These are phyloP conservation scores for Aurelia coerulea DNA, from an alignment of 30 jellyfish, hydroid and myxozoan genomes.

Conservation along the genomic window DNA sequence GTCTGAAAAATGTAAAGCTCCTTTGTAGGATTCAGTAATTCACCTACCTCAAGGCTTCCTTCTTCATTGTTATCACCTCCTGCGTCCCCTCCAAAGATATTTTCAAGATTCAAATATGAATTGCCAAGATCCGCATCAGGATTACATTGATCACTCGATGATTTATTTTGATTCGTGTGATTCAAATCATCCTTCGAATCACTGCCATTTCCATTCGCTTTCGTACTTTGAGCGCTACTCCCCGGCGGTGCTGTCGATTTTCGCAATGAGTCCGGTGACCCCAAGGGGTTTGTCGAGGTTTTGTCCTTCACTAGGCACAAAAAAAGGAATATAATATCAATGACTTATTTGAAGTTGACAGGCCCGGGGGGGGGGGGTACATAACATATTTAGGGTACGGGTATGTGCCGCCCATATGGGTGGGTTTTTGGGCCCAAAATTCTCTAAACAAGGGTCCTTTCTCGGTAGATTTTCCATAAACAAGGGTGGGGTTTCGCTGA, in stretches of 20 bases:
- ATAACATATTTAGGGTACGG: no score
- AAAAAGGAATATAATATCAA: neutral
- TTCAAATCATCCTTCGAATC: slow-evolving; percentile 32
- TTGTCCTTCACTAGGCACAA: slow-evolving; percentile 50
- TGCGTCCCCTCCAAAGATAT: slow-evolving; percentile 61
- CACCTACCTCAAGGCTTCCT: slow-evolving; percentile 85
- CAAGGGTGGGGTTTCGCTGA: no score
- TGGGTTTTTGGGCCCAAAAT: no score
- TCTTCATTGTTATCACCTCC: slow-evolving; percentile 86
- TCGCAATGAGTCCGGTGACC: slow-evolving; percentile 89
- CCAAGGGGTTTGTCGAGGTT: slow-evolving; percentile 37
- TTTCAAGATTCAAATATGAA: slow-evolving; percentile 78
- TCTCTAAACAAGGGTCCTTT: no score
- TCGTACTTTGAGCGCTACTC: neutral
- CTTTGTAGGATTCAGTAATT: no score
- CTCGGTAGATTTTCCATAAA: no score
- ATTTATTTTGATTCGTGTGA: slow-evolving; percentile 26
- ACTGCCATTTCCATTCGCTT: slow-evolving; percentile 11
- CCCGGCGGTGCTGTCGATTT: slow-evolving; percentile 26
- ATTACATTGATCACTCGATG: slow-evolving; percentile 26
- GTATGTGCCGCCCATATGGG: no score
- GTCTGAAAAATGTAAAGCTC: no score
- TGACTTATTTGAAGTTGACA: neutral
- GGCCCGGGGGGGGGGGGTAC: neutral
- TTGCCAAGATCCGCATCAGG: slow-evolving; percentile 75